phyloP scores from a whole-genome alignment of 2,797 vertebrate species.

The Megalops cyprinoides region DNA sequence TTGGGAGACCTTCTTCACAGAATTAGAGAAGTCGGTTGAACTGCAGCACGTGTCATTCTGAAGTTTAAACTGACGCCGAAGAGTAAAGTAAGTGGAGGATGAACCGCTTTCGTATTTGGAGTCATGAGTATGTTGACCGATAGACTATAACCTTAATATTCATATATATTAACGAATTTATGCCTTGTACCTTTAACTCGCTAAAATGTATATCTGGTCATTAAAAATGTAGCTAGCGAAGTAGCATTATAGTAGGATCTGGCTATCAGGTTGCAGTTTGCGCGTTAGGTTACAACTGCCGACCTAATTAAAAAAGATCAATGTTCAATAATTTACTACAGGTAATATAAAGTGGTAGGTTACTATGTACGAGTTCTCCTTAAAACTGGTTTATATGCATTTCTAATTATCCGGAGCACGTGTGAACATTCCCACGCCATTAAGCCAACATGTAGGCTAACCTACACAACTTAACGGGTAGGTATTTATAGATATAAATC shows the following conservation, averaged over 20 bases:
- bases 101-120: neutral
- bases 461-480: neutral
- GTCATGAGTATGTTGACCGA: neutral
- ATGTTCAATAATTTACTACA: constrained; percentile 9
- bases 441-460: neutral
- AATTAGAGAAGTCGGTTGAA: neutral
- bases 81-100: constrained; percentile 12
- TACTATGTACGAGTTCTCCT: neutral
- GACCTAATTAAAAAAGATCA: constrained; percentile 17
- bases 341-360: neutral
- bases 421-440: neutral
- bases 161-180: neutral
- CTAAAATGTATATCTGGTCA: neutral
- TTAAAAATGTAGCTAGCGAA: constrained; percentile 16
- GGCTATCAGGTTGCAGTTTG: constrained; percentile 4
- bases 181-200: neutral
- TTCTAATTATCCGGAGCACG: neutral
- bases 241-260: neutral
- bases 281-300: constrained; percentile 10
- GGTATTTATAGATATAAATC: no score
- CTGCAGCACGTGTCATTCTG: constrained; percentile 1
- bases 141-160: neutral
- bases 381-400: constrained; percentile 1
- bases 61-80: constrained; percentile 3
- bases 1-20: neutral